These are phyloP conservation scores for Corynorhinus townsendii DNA, from an alignment of 2,113 vertebrate species.

Conservation along the genomic window DNA sequence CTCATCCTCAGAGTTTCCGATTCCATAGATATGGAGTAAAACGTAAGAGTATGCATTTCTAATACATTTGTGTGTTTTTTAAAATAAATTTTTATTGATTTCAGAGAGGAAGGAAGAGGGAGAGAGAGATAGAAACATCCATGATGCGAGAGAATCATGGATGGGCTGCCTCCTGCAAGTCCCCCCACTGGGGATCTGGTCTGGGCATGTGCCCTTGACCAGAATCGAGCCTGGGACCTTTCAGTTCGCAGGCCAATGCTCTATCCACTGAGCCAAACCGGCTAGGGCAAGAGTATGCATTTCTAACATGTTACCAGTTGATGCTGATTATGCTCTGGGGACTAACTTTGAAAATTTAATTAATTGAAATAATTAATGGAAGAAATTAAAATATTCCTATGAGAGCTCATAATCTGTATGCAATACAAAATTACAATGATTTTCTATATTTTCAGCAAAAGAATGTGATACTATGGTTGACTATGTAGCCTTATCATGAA, in stretches of 20 bases:
- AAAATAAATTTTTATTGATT: neutral
- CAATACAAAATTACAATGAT: neutral
- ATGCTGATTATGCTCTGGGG: neutral
- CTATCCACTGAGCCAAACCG: neutral
- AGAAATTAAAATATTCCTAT: neutral
- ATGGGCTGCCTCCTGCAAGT: too few relatives aligned
- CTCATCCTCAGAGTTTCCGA: neutral
- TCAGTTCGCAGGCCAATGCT: too few relatives aligned
- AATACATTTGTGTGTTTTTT: neutral
- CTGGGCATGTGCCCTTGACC: too few relatives aligned
- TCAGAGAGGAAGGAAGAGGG: neutral
- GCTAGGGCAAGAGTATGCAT: neutral
- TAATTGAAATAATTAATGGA: neutral
- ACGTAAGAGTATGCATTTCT: neutral
- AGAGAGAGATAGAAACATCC: too few relatives aligned
- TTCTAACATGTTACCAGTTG: neutral
- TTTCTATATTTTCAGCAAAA: constrained; percentile 48
- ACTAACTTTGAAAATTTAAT: neutral
- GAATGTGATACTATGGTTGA: neutral
- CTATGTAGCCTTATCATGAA: neutral
- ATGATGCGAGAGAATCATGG: too few relatives aligned
- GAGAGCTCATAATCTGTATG: constrained; percentile 1
- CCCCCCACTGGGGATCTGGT: too few relatives aligned
- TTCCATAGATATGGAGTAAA: neutral
- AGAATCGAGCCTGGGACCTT: too few relatives aligned